A percentile compares a stretch with the other conserved stretches of the same genome.
phyloP scores from a whole-genome alignment of 1,140 invertebrate species.

The Aphelinus atriplicis region DNA sequence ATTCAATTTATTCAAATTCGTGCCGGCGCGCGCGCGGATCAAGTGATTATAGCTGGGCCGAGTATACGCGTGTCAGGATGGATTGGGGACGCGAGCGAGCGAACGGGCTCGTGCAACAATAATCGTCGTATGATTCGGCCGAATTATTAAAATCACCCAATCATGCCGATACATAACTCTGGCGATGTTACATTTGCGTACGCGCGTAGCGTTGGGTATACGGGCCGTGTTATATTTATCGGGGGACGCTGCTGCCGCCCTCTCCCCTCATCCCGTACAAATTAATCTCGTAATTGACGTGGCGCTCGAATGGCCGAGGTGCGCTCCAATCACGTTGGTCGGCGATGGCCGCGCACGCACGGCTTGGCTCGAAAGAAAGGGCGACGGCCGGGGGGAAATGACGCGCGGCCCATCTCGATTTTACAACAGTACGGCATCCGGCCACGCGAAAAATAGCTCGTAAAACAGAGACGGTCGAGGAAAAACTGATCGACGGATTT shows the following conservation, averaged over 20 bases:
- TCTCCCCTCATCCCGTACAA: not conserved
- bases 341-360: not conserved
- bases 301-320: not conserved
- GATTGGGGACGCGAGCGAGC: not conserved
- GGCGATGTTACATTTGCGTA: not conserved
- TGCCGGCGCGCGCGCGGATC: not conserved
- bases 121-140: not conserved
- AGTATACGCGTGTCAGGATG: not conserved
- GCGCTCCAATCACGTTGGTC: too few species aligned
- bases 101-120: constrained; percentile 9
- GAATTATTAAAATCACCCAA: constrained; percentile 25
- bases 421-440: too few species aligned
- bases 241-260: not conserved
- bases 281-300: constrained; percentile 17
- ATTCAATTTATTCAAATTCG: constrained; percentile 11
- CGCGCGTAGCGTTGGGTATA: not conserved
- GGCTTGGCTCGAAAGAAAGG: not conserved
- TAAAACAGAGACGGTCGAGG: too few species aligned
- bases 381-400: not conserved
- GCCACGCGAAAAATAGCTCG: too few species aligned
- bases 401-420: too few species aligned
- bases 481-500: too few species aligned
- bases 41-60: constrained; percentile 10
- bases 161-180: not conserved
- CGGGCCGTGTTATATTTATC: not conserved